These are phyloP conservation scores for Leucophenga montana DNA, from an alignment of 2,888 invertebrate genomes.

Conservation along the genomic window DNA sequence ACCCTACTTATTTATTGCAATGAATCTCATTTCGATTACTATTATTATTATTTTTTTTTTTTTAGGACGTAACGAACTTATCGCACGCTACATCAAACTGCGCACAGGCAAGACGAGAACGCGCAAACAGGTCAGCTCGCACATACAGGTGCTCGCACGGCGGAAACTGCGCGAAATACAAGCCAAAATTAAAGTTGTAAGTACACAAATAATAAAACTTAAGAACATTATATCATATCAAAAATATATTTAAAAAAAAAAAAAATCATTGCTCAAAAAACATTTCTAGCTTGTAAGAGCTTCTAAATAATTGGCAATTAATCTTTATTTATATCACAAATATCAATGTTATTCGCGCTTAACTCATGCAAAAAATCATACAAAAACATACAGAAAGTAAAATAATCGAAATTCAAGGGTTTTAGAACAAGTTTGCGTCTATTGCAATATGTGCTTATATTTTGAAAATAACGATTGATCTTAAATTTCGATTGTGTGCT, in stretches of 20 bases:
- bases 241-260: conserved; percentile 7
- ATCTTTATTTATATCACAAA: neutral
- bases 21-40: neutral
- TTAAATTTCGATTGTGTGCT: too few relatives aligned
- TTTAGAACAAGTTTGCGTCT: too few relatives aligned
- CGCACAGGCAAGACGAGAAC: conserved; percentile 99
- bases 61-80: conserved; percentile 99
- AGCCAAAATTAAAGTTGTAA: conserved; percentile 97
- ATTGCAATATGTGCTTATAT: too few relatives aligned
- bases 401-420: too few relatives aligned
- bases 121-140: conserved; percentile 99
- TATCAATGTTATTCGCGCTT: neutral
- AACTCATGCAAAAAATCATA: conserved; percentile 11
- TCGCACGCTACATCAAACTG: conserved; percentile 99
- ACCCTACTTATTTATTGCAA: neutral
- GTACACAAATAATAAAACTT: conserved; percentile 67
- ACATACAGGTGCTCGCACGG: conserved; percentile 99
- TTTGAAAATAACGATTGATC: too few relatives aligned
- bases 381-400: neutral
- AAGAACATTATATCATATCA: neutral
- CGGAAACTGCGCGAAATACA: conserved; percentile 98
- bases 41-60: conserved; percentile 55
- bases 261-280: neutral
- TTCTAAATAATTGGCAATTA: too few relatives aligned
- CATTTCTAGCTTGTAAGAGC: too few relatives aligned